phyloP scores from a whole-genome alignment of 2,888 invertebrate genomes.

The Cosmia trapezina region DNA sequence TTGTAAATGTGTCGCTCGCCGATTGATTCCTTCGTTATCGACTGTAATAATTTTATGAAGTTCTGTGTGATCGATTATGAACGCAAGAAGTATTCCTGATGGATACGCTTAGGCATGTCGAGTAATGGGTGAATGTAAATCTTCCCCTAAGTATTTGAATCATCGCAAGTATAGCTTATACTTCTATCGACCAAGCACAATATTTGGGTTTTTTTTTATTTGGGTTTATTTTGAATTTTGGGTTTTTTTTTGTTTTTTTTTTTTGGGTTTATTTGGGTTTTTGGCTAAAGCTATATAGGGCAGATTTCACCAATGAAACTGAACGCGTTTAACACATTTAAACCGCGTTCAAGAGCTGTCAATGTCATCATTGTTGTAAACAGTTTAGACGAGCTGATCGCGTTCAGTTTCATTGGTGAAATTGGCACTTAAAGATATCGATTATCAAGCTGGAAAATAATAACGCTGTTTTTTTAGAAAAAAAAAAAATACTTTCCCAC shows the following conservation, averaged over 20 bases:
- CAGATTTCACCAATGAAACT: neutral
- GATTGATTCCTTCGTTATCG: conserved; percentile 14
- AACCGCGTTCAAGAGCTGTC: neutral
- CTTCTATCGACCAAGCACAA: neutral
- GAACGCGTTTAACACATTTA: neutral
- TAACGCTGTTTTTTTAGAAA: neutral
- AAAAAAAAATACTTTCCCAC: neutral
- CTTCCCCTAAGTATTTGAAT: neutral
- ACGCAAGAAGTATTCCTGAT: conserved; percentile 23
- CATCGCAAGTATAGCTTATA: neutral
- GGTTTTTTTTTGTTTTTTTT: too few species aligned
- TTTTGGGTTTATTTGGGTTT: too few species aligned
- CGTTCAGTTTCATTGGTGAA: neutral
- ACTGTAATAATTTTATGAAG: conserved; percentile 24
- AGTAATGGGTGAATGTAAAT: neutral
- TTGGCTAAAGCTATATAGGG: neutral
- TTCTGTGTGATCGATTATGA: conserved; percentile 19
- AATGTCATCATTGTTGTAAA: neutral
- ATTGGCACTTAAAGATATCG: neutral
- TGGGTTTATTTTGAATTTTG: too few species aligned
- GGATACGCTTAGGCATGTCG: neutral
- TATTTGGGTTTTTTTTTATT: too few species aligned
- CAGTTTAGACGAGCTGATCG: neutral
- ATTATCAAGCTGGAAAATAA: neutral
- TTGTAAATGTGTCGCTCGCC: neutral